A percentile compares a stretch with the other conserved stretches of the same genome.
Conservation (phyloP, 2,888 invertebrate species). For the Trilocha varians region DNA sequence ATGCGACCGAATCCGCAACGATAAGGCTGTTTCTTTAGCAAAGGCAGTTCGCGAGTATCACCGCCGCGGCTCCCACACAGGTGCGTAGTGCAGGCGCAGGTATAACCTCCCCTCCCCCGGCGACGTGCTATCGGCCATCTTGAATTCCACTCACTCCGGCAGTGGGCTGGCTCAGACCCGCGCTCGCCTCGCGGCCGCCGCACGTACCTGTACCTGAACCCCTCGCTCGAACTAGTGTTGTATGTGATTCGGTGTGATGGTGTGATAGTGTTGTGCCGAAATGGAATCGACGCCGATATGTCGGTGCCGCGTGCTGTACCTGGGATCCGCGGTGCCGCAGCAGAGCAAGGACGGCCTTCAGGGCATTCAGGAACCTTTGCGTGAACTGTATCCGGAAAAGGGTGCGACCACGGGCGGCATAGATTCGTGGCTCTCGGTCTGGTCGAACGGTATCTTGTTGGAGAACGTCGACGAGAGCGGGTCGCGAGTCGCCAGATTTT, state of each 20-base stretch:
- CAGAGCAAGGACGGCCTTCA: constrained; percentile 98
- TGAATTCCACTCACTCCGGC: constrained; percentile 70
- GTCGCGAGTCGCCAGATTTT: constrained; percentile 94
- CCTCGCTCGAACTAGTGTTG: constrained; percentile 34
- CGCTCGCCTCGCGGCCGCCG: constrained; percentile 58
- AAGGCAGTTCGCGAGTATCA: constrained; percentile 22
- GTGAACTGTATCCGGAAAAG: constrained; percentile 96
- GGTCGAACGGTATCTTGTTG: constrained; percentile 95
- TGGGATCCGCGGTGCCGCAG: constrained; percentile 96
- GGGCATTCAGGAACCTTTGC: constrained; percentile 96
- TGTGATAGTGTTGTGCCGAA: constrained; percentile 63
- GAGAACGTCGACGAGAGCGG: constrained; percentile 98
- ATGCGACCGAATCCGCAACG: constrained; percentile 67
- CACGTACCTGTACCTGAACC: constrained; percentile 38
- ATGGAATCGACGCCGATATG: constrained; percentile 94
- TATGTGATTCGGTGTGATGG: constrained; percentile 57
- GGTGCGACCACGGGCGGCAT: constrained; percentile 92
- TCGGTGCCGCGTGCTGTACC: constrained; percentile 95
- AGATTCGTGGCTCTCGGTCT: constrained; percentile 97
- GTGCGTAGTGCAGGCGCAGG: constrained; percentile 65
- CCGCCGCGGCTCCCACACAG: constrained; percentile 49
- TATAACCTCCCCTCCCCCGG: constrained; percentile 24
- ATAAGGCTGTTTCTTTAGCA: constrained; percentile 67
- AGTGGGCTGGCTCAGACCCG: constrained; percentile 53
- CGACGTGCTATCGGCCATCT: constrained; percentile 45